phyloP scores from a whole-genome alignment of 2,113 vertebrate genomes.

The Setophaga petechia region DNA sequence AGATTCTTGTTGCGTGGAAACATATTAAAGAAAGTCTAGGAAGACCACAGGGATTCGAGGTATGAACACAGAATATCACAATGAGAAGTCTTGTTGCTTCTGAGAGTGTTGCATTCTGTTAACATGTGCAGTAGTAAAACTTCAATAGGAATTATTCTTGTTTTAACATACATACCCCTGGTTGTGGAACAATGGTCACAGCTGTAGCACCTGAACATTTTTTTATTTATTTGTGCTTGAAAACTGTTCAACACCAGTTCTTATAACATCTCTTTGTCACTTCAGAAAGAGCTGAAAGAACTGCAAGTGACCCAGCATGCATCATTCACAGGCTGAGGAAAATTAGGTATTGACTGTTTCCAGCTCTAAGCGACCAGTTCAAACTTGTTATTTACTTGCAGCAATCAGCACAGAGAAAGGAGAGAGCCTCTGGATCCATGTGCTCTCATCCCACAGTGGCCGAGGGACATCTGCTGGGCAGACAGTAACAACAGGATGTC shows the following conservation, averaged over 20 bases:
- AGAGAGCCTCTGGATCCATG: background rate
- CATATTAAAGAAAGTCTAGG: constrained; percentile 87
- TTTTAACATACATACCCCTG: background rate
- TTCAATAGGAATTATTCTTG: constrained; percentile 1
- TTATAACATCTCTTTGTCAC: background rate
- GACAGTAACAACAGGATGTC: background rate
- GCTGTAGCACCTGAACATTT: background rate
- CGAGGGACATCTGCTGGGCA: constrained; percentile 28
- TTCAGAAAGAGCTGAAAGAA: constrained; percentile 7
- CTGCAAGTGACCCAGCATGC: constrained; percentile 10
- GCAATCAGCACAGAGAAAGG: background rate
- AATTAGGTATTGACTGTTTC: constrained; percentile 48
- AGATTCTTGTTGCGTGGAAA: constrained; percentile 91
- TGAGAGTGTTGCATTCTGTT: background rate
- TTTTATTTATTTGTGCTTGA: constrained; percentile 35
- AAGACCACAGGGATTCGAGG: constrained; percentile 93
- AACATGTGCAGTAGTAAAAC: constrained; percentile 3
- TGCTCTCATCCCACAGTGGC: background rate
- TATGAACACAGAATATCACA: constrained; percentile 69
- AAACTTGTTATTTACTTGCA: constrained; percentile 29
- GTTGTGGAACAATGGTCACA: background rate
- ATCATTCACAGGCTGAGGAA: constrained; percentile 5
- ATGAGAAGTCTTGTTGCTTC: constrained; percentile 45
- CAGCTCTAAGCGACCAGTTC: background rate
- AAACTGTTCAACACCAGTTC: background rate